Base-by-base conservation (phyloP, 2,888 invertebrate species). In the Drosophila colorata region DNA sequence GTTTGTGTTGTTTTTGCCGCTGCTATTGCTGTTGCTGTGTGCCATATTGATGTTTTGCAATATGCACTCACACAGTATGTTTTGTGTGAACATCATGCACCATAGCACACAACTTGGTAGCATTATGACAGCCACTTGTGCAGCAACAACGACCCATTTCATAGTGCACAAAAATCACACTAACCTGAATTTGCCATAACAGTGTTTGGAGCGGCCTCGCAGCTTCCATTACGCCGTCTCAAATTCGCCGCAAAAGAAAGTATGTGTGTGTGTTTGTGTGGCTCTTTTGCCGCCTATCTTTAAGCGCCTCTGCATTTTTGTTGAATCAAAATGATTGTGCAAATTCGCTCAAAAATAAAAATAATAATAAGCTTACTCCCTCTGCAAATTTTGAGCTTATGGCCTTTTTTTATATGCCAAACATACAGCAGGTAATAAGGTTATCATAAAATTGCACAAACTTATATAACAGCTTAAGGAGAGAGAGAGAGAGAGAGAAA, bases 181-280 rank as follows among this genome's bases (percentile, higher is more conserved):
- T 85, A 85, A 85, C 85, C 85, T 85, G 85, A 74, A 86, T 85
- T 80, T 70, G 76, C 74, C 78, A 71, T 78, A 83, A 85, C 80
- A 69, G 80, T 72, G 41, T 70, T 57, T 33, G 13, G 13, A 67
- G 63, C 59, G 59, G 70, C 40, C 53, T 66, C 55, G 18, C 46
- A 67, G 68, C 58, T 47, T 55, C 67, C 71, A 70, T 58, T 55
- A 69, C 70, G 66, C 46, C 57, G 74, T 71, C 74, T 82, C 71
- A 48, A 80, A 83, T 84, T 80, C 78, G 69, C 63, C 35, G 49
- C 60, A 40, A 14, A 78, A 71, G 70, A 74, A 77, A 85, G 61
- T 63, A 69, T 46, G 14, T 48, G 4, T 48, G 46, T 61, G 13
- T 52, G 53, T 23, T 18, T 46, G 33, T 44, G 37, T 44, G 35